Conservation (phyloP, 92 coral and sea anemone species). For the Scolanthus callimorphus region DNA sequence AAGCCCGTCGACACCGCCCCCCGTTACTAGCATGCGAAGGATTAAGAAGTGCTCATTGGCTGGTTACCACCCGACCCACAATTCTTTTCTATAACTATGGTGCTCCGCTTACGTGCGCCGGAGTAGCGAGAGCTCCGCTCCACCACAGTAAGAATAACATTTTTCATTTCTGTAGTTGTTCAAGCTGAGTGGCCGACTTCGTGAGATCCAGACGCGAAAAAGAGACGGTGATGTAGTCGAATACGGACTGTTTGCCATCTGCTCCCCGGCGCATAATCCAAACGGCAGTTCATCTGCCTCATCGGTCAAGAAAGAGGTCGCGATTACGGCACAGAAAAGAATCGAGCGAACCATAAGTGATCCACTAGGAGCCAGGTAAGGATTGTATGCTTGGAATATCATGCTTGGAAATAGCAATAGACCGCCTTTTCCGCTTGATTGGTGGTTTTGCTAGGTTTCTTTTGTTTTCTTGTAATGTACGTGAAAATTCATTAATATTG, state of each 20-base stretch:
- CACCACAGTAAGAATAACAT: neutral
- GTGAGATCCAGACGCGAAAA: slow-evolving; percentile 91
- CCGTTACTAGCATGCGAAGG: neutral
- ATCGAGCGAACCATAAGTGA: slow-evolving; percentile 77
- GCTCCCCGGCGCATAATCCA: slow-evolving; percentile 82
- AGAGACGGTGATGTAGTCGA: slow-evolving; percentile 87
- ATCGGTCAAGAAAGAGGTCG: slow-evolving; percentile 85
- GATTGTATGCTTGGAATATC: too few relatives aligned
- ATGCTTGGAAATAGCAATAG: too few relatives aligned
- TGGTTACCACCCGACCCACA: neutral
- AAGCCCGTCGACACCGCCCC: too few relatives aligned
- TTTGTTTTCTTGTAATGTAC: too few relatives aligned
- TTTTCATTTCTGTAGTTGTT: slow-evolving; percentile 56
- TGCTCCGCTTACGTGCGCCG: too few relatives aligned
- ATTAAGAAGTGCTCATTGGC: neutral
- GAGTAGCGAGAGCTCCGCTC: neutral
- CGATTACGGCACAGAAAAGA: slow-evolving; percentile 87
- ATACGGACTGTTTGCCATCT: slow-evolving; percentile 94
- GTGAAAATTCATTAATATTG: too few relatives aligned
- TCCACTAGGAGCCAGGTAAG: slow-evolving; percentile 71
- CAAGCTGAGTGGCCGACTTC: slow-evolving; percentile 81
- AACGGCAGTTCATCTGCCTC: slow-evolving; percentile 66
- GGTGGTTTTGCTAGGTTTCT: too few relatives aligned
- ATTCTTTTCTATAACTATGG: neutral
- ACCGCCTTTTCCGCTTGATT: too few relatives aligned